phyloP scores from a whole-genome alignment of 2,888 invertebrate genomes.

The Melanotus villosus region DNA sequence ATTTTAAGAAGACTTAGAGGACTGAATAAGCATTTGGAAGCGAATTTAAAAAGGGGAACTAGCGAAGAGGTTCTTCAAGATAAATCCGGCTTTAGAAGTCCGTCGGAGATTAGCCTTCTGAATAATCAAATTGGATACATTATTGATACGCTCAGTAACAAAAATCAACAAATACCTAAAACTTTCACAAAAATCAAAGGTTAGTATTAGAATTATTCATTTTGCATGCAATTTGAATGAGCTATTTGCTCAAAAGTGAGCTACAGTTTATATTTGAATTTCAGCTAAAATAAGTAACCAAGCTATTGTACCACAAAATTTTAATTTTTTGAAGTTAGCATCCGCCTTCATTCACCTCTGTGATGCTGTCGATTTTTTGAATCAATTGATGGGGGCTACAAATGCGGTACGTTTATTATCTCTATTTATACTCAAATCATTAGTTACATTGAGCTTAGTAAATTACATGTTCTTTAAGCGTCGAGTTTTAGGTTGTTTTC shows the following conservation, averaged over 20 bases:
- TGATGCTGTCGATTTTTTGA: conserved; percentile 3
- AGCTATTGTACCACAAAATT: not conserved
- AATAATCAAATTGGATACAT: too few relatives aligned
- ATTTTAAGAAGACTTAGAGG: conserved; percentile 1
- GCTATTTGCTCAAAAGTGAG: not conserved
- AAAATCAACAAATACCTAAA: too few relatives aligned
- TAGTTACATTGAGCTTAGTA: too few relatives aligned
- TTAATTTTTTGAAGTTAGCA: not conserved
- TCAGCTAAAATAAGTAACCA: not conserved
- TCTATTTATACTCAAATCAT: too few relatives aligned
- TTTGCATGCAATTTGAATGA: too few relatives aligned
- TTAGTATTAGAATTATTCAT: too few relatives aligned
- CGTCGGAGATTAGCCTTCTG: not conserved
- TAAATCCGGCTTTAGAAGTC: not conserved
- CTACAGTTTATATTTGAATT: not conserved
- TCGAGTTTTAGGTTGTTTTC: too few relatives aligned
- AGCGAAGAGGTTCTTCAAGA: not conserved
- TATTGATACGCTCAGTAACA: too few relatives aligned
- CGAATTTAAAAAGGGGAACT: not conserved
- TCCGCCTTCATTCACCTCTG: conserved; percentile 7
- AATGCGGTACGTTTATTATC: conserved; percentile 2
- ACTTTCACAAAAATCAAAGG: too few relatives aligned
- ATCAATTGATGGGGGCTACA: conserved; percentile 1
- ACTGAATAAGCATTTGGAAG: conserved; percentile 4
- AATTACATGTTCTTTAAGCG: too few relatives aligned